A percentile compares a stretch with the other conserved stretches of the same genome.
These are phyloP conservation scores for Halictus ligatus DNA, from an alignment of 2,888 invertebrate genomes.

Conservation along the genomic window DNA sequence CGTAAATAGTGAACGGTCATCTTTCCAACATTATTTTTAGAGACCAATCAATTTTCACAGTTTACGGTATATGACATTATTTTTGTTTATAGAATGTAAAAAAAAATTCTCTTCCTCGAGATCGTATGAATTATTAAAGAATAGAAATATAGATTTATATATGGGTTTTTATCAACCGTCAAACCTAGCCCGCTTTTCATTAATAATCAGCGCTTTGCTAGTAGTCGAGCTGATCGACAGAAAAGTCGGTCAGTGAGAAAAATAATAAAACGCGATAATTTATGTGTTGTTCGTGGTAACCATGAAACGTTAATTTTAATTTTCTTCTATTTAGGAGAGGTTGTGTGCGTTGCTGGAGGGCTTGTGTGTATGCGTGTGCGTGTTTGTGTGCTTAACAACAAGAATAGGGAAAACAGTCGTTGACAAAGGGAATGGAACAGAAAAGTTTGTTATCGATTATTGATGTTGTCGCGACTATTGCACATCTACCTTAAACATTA, in stretches of 20 bases:
- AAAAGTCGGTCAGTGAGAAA: constrained; percentile 15
- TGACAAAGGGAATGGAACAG: constrained; percentile 13
- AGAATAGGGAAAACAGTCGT: not conserved
- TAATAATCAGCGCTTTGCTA: not conserved
- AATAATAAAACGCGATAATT: constrained; percentile 9
- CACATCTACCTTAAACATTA: constrained; percentile 27
- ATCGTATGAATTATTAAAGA: constrained; percentile 1
- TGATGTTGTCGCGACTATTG: constrained; percentile 36
- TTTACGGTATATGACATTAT: constrained; percentile 15
- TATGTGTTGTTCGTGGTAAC: not conserved
- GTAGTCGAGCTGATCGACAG: not conserved
- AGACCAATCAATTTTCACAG: not conserved
- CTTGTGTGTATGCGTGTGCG: constrained; percentile 4
- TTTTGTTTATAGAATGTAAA: constrained; percentile 1
- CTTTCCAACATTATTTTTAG: constrained; percentile 14
- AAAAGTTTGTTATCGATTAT: constrained; percentile 40
- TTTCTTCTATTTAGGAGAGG: not conserved
- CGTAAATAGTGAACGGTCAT: not conserved
- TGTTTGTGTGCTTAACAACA: not conserved
- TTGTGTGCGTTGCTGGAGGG: not conserved
- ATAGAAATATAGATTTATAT: not conserved
- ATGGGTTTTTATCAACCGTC: not conserved
- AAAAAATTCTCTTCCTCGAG: not conserved
- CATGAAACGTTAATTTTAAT: not conserved
- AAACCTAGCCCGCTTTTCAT: not conserved